These are phyloP conservation scores for Toxotes lorentzi DNA, from an alignment of 2,797 vertebrate species.

Conservation along the genomic window DNA sequence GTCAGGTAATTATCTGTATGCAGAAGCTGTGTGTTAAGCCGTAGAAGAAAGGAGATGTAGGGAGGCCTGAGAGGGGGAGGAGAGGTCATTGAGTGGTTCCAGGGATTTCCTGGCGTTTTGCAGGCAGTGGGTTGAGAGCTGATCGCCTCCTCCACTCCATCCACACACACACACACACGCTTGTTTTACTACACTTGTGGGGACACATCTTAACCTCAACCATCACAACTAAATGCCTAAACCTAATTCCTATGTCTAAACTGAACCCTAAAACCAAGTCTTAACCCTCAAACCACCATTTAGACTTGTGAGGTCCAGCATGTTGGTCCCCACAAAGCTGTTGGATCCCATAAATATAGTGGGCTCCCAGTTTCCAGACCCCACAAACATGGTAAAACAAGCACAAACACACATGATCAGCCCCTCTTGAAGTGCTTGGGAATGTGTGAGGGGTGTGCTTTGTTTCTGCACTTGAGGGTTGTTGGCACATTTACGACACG, in stretches of 20 bases:
- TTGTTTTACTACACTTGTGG: too few species aligned
- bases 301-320: too few species aligned
- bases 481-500: conserved; percentile 76
- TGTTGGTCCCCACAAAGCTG: too few species aligned
- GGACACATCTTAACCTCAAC: too few species aligned
- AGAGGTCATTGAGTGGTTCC: conserved; percentile 57
- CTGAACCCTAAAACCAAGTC: too few species aligned
- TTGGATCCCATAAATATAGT: too few species aligned
- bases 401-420: conserved; percentile 31
- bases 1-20: not conserved
- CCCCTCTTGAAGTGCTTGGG: conserved; percentile 65
- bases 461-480: conserved; percentile 74
- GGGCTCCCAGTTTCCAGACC: too few species aligned
- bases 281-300: too few species aligned
- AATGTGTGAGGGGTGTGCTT: conserved; percentile 73
- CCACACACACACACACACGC: conserved; percentile 16
- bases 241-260: too few species aligned
- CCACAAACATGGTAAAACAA: too few species aligned
- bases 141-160: conserved; percentile 6
- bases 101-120: conserved; percentile 70
- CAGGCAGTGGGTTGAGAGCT: conserved; percentile 44
- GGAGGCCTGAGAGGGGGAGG: conserved; percentile 30
- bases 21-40: conserved; percentile 14
- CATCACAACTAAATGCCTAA: too few species aligned
- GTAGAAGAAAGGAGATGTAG: conserved; percentile 22